A percentile compares a stretch with the other conserved stretches of the same genome.
These are phyloP conservation scores for Scolopax rusticola DNA, from an alignment of 2,797 vertebrate genomes.

Conservation along the genomic window DNA sequence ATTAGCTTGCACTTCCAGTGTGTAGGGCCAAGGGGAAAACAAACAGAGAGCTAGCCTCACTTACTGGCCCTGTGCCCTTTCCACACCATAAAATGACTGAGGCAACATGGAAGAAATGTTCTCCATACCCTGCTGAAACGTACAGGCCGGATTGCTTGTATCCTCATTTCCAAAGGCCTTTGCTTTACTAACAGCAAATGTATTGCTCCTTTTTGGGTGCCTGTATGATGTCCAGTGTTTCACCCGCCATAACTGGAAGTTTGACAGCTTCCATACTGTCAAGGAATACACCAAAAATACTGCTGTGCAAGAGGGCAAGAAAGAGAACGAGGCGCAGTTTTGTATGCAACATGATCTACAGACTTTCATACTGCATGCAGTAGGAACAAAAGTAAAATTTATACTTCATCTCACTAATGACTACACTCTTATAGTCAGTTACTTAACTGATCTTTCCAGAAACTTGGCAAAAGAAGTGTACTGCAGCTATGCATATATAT, in stretches of 20 bases:
- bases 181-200: neutral
- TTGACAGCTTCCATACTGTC: neutral
- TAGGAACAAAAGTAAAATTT: neutral
- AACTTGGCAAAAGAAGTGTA: slow-evolving; percentile 24
- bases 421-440: neutral
- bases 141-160: neutral
- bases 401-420: no score
- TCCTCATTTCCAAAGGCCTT: neutral
- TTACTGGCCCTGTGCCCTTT: slow-evolving; percentile 7
- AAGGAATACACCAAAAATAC: neutral
- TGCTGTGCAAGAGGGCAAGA: neutral
- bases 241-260: neutral
- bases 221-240: neutral
- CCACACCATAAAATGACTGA: slow-evolving; percentile 3
- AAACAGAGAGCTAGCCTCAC: neutral
- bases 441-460: slow-evolving; percentile 52
- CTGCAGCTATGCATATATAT: slow-evolving; percentile 49
- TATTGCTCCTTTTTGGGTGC: neutral
- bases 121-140: neutral
- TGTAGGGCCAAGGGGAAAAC: neutral
- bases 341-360: neutral
- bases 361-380: neutral
- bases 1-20: neutral
- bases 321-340: neutral
- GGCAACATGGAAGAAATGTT: neutral